A percentile compares a stretch with the other conserved stretches of the same genome.
These are phyloP conservation scores for Ptiloglossa arizonensis DNA, from an alignment of 1,140 invertebrate genomes.

Conservation along the genomic window DNA sequence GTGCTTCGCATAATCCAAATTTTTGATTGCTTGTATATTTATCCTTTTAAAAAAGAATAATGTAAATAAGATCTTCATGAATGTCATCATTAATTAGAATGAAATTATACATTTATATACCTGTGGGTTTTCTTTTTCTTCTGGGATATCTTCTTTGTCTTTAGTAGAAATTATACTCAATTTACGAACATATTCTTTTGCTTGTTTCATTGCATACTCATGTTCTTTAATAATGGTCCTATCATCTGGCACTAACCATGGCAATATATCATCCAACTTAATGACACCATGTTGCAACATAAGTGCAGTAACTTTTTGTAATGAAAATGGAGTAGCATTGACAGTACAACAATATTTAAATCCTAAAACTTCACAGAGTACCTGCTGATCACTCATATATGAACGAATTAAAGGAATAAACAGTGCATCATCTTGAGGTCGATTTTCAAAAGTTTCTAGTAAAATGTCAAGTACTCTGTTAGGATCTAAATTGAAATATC, in stretches of 20 bases:
- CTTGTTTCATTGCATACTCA: conserved; percentile 91
- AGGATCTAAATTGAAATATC: conserved; percentile 99
- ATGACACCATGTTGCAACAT: conserved; percentile 95
- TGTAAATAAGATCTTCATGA: conserved; percentile 1
- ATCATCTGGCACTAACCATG: conserved; percentile 94
- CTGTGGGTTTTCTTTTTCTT: conserved; percentile 87
- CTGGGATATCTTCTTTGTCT: conserved; percentile 89
- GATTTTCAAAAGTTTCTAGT: conserved; percentile 97
- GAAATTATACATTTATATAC: conserved; percentile 68
- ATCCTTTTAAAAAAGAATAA: conserved; percentile 72
- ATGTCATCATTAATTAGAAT: conserved; percentile 59
- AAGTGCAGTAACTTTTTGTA: conserved; percentile 94
- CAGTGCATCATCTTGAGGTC: conserved; percentile 87
- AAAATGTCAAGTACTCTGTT: conserved; percentile 98
- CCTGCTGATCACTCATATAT: conserved; percentile 92
- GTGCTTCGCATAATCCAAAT: conserved; percentile 93
- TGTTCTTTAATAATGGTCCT: conserved; percentile 90
- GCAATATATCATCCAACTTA: conserved; percentile 93
- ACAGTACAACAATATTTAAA: conserved; percentile 93
- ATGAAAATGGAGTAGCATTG: conserved; percentile 88
- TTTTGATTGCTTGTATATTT: conserved; percentile 95
- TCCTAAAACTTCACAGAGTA: conserved; percentile 95
- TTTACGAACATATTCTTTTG: conserved; percentile 93
- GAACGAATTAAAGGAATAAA: conserved; percentile 92
- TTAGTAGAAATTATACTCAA: conserved; percentile 93